Evolutionary conservation across 2,888 invertebrate species (phyloP).

Genomic region (Amphipoea oculea): DNA sequence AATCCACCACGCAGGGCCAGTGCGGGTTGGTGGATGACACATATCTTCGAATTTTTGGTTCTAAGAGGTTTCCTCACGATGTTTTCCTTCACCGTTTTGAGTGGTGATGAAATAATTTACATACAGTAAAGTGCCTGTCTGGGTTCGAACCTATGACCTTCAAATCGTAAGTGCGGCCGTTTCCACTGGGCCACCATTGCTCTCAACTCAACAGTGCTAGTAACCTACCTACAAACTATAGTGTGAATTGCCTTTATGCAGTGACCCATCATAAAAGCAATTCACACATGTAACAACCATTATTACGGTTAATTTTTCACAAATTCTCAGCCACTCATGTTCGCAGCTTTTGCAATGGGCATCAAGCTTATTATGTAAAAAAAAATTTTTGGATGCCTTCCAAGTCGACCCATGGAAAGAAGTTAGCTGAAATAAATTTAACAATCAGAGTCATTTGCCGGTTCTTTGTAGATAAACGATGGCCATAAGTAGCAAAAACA

Average conservation of each 20-base stretch:
- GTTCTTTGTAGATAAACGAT: conserved; percentile 63
- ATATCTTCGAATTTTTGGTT: not conserved
- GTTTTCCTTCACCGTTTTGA: not conserved
- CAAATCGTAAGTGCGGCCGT: not conserved
- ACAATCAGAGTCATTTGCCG: conserved; percentile 69
- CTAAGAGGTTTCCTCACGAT: not conserved
- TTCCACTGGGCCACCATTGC: not conserved
- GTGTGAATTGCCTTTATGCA: not conserved
- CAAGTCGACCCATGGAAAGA: conserved; percentile 68
- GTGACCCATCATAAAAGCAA: not conserved
- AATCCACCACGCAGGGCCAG: not conserved
- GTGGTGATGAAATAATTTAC: not conserved
- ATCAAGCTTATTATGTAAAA: conserved; percentile 62
- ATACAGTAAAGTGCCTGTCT: not conserved
- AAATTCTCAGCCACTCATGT: conserved; percentile 35
- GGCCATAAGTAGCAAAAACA: conserved; percentile 37
- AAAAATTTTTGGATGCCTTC: conserved; percentile 69
- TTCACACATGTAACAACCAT: not conserved
- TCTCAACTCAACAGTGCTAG: not conserved
- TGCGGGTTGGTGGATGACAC: not conserved
- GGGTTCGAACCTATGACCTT: not conserved
- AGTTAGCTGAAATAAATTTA: conserved; percentile 67
- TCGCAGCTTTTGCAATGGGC: conserved; percentile 45
- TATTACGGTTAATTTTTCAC: conserved; percentile 1
- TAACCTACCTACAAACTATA: not conserved